Base-by-base conservation (phyloP, 2,888 invertebrate species). In the Plebejus melissa region DNA sequence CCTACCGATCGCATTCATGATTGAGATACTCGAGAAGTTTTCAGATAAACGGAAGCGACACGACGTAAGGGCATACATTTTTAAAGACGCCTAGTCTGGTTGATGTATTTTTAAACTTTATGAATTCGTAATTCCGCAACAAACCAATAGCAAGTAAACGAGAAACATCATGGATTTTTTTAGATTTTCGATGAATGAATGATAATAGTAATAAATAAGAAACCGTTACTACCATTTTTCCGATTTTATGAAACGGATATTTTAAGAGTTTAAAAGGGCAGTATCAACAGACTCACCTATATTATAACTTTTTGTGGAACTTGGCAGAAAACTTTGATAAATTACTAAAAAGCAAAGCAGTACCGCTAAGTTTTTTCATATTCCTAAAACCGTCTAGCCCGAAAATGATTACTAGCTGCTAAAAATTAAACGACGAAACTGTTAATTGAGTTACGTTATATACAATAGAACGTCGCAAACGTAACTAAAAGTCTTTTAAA, bases 51-150 rank as follows among this genome's bases (percentile, higher is more conserved):
- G 65, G 32, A 65, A 65, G 65, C 65, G 65, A 65, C 16, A 9
- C 28, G 32, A 32, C 54, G 16, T 16, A 54, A 36, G 13, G 11
- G 13, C 32, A 65, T 65, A 65, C 32, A 65, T 65, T 65, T 65
- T 65, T 65, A 65, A 65, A 32, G 13, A 36, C 16, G 65, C 60
- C 32, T 65, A 36, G 65, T 36, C 32, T 65, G 65, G 65, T 13
- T 32, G 65, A 32, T 32, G 65, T 65, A 65, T 65, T 65, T 36
- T 65, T 65, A 65, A 65, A 32, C 65, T 65, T 32, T 65, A 65
- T 65, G 65, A 28, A 58, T 58, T 58, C 7, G 58, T 58, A 58
- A 58, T 58, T 22, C 22, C 22, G 22, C 13, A 6, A 6, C 58
- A 5, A 22, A 54, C 54, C 54, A 41, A 41, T 41, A 41, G 41